Base-by-base conservation (phyloP, 2,797 vertebrate species). In the Pangasius krempfi region DNA sequence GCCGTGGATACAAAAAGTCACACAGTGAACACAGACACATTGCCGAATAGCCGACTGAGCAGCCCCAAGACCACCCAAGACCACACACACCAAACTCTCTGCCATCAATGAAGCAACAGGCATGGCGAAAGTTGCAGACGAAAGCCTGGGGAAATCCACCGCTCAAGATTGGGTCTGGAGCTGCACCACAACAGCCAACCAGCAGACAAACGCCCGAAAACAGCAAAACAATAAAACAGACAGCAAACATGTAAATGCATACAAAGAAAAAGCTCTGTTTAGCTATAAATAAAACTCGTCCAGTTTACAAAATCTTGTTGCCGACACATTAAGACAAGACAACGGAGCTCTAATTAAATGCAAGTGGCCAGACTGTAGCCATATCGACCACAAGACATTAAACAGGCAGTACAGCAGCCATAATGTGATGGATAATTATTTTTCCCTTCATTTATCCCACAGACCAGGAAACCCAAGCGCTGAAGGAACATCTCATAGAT, bases 401-500 rank as follows among this genome's bases (percentile, higher is more conserved):
- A 5, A 33, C 30, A 33, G 4, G 30, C 30, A 70, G 4, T 33
- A 33, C 66, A 56, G 27, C 66, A 72, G 40, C 81, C n/a, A 78
- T n/a, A 54, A 62, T 62, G 90, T 44, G 85, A 4, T 52, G 50
- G 54, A 56, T 56, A 4, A 18, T 56, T 56, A 56, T 56, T 56
- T 85, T 47, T 33, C 58, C n/a, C 68, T 30, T 50, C 33, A 5
- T 88, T 90, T 93, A 89, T 88, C 72, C 90, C 91, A 78, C 89
- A 99, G 98, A 98, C 95, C 96, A 96, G 37, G 96, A 99, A 92
- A 96, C 94, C 83, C 98, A 98, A 92, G 94, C 93, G 79, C 95
- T 99, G 72, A 99, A 98, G 92, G 98, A 99, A n/a, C 97, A 98
- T 93, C 97, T 99, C 90, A 98, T 99, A 88, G 98, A 99, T 92